A percentile compares a stretch with the other conserved stretches of the same genome.
phyloP scores from a whole-genome alignment of 92 coral and sea anemone genomes.

The Heliopora coerulea region DNA sequence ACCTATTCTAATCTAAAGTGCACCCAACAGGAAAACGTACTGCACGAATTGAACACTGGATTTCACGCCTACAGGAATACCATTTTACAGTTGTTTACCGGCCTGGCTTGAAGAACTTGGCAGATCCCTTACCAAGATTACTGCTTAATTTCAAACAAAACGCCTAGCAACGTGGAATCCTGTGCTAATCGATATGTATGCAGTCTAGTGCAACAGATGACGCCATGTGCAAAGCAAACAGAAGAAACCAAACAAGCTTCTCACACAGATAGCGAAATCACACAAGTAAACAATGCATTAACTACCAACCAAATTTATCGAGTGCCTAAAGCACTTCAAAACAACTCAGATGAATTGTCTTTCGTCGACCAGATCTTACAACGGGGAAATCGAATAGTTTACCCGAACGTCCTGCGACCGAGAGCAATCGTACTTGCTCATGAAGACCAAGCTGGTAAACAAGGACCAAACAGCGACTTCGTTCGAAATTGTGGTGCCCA shows the following conservation, averaged over 20 bases:
- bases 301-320: background rate
- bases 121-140: background rate
- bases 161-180: background rate
- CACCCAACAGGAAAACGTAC: too few relatives aligned
- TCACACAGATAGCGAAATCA: background rate
- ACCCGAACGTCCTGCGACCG: too few relatives aligned
- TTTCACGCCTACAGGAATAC: background rate
- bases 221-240: background rate
- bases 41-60: background rate
- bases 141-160: background rate
- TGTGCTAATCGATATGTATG: slow-evolving; percentile 6
- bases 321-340: too few relatives aligned
- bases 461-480: too few relatives aligned
- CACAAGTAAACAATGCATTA: background rate
- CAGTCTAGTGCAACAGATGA: background rate
- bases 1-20: too few relatives aligned
- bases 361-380: too few relatives aligned
- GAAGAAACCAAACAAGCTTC: background rate
- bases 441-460: background rate
- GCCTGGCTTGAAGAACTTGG: background rate
- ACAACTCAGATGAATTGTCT: too few relatives aligned
- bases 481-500: too few relatives aligned
- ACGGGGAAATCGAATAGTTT: too few relatives aligned
- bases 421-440: background rate
- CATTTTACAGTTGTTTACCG: background rate